These are phyloP conservation scores for Plectrocnemia conspersa DNA, from an alignment of 1,140 invertebrate species.

Conservation along the genomic window DNA sequence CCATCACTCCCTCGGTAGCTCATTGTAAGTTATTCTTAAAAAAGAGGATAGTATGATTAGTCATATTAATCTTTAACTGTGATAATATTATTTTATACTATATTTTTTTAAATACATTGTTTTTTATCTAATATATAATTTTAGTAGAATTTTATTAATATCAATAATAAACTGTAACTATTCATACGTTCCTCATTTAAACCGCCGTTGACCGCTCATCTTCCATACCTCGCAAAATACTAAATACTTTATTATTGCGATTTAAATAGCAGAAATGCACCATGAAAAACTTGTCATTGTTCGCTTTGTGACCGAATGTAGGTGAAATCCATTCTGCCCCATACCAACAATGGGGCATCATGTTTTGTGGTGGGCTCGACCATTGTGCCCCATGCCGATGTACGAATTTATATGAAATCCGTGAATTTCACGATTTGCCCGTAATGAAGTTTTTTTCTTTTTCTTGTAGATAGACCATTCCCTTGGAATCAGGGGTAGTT, in stretches of 20 bases:
- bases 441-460: slow-evolving; percentile 12
- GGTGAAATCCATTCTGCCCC: slow-evolving; percentile 31
- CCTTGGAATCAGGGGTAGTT: slow-evolving; percentile 11
- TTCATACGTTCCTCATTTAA: not conserved
- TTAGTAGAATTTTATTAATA: no score
- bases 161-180: no score
- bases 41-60: no score
- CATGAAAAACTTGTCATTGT: slow-evolving; percentile 19
- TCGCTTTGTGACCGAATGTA: slow-evolving; percentile 29
- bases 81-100: no score
- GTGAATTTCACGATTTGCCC: not conserved
- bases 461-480: slow-evolving; percentile 10
- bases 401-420: slow-evolving; percentile 26
- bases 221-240: slow-evolving; percentile 14
- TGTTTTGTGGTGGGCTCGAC: slow-evolving; percentile 32
- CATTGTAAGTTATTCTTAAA: slow-evolving; percentile 2
- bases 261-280: slow-evolving; percentile 34
- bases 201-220: not conserved
- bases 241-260: slow-evolving; percentile 36
- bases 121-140: no score
- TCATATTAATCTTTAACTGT: no score
- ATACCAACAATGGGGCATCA: slow-evolving; percentile 21
- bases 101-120: no score
- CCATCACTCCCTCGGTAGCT: slow-evolving; percentile 17
- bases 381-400: slow-evolving; percentile 16